Percentiles rank a stretch among this genome's conserved stretches.
Evolutionary conservation across 1,140 invertebrate species (phyloP).

Genomic region (Andrena cerasifolii): DNA sequence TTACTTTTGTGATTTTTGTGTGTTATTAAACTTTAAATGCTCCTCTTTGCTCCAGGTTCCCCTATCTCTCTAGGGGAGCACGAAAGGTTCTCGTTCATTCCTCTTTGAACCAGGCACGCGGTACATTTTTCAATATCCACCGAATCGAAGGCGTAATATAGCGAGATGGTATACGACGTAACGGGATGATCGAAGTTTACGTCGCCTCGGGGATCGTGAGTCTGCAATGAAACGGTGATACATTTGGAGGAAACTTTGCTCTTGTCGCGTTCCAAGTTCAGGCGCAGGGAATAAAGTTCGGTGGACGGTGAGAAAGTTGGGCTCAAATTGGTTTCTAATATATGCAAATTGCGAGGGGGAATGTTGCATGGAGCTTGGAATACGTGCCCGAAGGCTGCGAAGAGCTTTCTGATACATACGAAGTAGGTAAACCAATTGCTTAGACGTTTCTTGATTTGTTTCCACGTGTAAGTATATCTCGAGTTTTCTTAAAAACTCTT

Average conservation of each 20-base stretch:
- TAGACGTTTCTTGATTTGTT: too few relatives aligned
- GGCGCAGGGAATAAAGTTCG: neutral
- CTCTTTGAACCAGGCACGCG: neutral
- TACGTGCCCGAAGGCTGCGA: too few relatives aligned
- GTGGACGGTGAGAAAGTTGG: neutral
- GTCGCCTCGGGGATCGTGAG: conserved; percentile 8
- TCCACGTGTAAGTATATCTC: too few relatives aligned
- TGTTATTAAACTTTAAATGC: too few relatives aligned
- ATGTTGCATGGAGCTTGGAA: neutral
- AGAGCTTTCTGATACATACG: too few relatives aligned
- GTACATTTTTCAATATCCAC: conserved; percentile 57
- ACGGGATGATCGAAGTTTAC: conserved; percentile 11
- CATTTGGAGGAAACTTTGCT: conserved; percentile 12
- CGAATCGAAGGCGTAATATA: conserved; percentile 24
- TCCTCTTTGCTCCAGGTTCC: too few relatives aligned
- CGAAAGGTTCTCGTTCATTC: conserved; percentile 18
- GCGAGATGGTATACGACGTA: neutral
- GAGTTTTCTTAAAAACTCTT: too few relatives aligned
- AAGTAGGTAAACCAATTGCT: too few relatives aligned
- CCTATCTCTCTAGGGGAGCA: neutral
- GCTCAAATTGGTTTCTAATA: conserved; percentile 20
- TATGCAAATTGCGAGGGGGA: neutral
- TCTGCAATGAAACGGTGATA: neutral
- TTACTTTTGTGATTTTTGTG: too few relatives aligned
- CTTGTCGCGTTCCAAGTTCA: neutral